Evolutionary conservation across 2,888 invertebrate species (phyloP).

Genomic region (Opisthograptis luteolata): DNA sequence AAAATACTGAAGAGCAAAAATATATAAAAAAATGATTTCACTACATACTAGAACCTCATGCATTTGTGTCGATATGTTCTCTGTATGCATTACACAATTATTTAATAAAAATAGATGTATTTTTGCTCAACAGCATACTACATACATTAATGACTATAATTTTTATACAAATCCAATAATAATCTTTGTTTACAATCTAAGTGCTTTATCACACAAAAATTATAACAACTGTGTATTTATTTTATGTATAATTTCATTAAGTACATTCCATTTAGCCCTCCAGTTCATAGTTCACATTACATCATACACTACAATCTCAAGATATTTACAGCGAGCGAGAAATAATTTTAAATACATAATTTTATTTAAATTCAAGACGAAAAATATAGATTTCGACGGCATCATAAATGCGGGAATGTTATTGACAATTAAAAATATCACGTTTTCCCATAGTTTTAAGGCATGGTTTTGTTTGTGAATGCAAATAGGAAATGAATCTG

Average conservation of each 20-base stretch:
- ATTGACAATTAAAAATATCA: conserved; percentile 34
- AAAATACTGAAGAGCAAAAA: conserved; percentile 37
- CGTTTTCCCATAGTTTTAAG: conserved; percentile 32
- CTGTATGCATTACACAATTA: conserved; percentile 1
- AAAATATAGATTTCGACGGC: conserved; percentile 33
- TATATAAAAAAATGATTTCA: conserved; percentile 22
- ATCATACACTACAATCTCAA: conserved; percentile 49
- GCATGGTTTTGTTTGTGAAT: conserved; percentile 22
- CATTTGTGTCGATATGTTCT: conserved; percentile 15
- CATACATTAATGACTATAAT: conserved; percentile 24
- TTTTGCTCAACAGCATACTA: conserved; percentile 37
- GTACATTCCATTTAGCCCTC: conserved; percentile 70
- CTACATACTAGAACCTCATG: neutral
- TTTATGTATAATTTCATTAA: conserved; percentile 59
- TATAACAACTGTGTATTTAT: conserved; percentile 42
- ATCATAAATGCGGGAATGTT: conserved; percentile 42
- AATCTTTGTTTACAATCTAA: conserved; percentile 32
- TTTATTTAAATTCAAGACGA: conserved; percentile 39
- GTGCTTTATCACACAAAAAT: conserved; percentile 66
- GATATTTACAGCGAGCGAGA: conserved; percentile 50
- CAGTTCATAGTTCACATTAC: conserved; percentile 50
- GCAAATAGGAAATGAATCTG: conserved; percentile 20
- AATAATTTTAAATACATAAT: conserved; percentile 34
- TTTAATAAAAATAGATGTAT: conserved; percentile 17
- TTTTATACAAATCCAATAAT: conserved; percentile 16